These are phyloP conservation scores for Drosophila takahashii DNA, from an alignment of 1,140 invertebrate genomes.

Conservation along the genomic window DNA sequence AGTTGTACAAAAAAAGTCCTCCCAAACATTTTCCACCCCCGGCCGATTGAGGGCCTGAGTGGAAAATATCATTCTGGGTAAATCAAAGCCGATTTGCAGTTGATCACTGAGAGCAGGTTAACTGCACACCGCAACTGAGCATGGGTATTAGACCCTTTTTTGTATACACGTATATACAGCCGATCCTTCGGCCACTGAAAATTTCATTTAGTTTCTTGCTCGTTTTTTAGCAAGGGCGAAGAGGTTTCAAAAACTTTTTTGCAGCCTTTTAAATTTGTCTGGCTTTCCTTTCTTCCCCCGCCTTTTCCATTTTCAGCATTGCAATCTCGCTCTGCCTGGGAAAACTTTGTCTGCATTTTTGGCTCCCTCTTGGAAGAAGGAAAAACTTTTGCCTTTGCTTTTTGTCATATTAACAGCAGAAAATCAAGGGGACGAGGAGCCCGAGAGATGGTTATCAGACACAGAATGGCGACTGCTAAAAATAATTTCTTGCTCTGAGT, in stretches of 20 bases:
- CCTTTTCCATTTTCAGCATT: conserved; percentile 44
- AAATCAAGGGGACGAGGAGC: not conserved
- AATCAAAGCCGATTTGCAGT: conserved; percentile 41
- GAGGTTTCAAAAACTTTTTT: conserved; percentile 54
- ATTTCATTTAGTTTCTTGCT: conserved; percentile 53
- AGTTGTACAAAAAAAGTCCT: conserved; percentile 25
- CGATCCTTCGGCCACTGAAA: conserved; percentile 33
- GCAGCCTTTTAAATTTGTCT: conserved; percentile 80
- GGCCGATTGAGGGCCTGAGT: not conserved
- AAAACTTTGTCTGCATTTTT: conserved; percentile 78
- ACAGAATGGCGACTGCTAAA: conserved; percentile 56
- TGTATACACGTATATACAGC: not conserved
- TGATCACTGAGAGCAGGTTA: conserved; percentile 7
- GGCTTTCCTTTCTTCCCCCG: conserved; percentile 52
- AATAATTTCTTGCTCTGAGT: conserved; percentile 43
- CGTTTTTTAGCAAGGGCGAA: not conserved
- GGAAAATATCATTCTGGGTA: conserved; percentile 28
- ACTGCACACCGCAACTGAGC: conserved; percentile 15
- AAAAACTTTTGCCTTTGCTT: conserved; percentile 75
- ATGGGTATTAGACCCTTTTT: not conserved
- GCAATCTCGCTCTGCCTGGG: conserved; percentile 50
- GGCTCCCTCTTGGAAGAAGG: conserved; percentile 45
- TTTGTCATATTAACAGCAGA: conserved; percentile 81
- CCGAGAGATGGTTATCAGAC: conserved; percentile 24
- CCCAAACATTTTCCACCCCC: too few species aligned